Evolutionary conservation across 2,888 invertebrate genomes (phyloP).

Genomic region (Sarcophaga rosellei): DNA sequence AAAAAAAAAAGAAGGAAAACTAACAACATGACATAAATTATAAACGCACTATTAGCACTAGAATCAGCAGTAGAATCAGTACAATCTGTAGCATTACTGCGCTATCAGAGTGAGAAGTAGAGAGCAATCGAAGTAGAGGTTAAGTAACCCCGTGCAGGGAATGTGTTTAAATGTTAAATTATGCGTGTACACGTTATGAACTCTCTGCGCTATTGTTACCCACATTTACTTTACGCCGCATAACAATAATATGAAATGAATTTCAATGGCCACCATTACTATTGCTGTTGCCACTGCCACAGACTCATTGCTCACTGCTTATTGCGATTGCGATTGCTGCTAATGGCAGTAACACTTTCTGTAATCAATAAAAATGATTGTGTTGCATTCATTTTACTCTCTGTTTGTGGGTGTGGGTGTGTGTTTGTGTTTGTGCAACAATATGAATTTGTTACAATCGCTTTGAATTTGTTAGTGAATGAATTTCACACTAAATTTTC

Average conservation of each 20-base stretch:
- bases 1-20: background rate
- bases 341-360: no score
- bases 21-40: constrained; percentile 30
- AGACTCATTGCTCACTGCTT: no score
- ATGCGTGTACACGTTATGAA: constrained; percentile 45
- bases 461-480: background rate
- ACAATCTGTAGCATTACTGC: background rate
- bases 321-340: no score
- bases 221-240: background rate
- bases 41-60: background rate
- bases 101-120: background rate
- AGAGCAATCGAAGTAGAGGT: background rate
- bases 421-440: no score
- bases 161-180: constrained; percentile 37
- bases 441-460: no score
- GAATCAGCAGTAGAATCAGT: background rate
- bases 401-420: no score
- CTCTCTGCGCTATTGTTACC: background rate
- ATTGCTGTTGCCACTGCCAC: no score
- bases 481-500: constrained; percentile 41
- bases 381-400: no score
- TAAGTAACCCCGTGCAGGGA: background rate
- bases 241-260: background rate
- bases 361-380: no score
- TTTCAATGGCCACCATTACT: no score